Conservation (phyloP, 2,113 vertebrate genomes). For the Ascaphus truei region DNA sequence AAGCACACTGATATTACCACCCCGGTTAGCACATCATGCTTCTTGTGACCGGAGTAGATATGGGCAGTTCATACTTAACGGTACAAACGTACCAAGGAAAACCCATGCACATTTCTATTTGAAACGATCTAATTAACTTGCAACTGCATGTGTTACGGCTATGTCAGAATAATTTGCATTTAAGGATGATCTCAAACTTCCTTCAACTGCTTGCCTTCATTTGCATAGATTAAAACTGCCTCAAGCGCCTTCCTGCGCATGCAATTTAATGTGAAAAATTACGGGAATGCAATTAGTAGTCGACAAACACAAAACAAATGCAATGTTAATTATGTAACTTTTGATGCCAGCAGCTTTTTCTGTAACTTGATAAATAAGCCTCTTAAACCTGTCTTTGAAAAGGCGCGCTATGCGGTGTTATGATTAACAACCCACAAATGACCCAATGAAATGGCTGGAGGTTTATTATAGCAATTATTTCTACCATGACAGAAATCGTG, state of each 20-base stretch:
- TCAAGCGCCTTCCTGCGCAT: neutral
- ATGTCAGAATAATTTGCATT: neutral
- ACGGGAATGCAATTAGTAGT: constrained; percentile 10
- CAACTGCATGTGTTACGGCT: too few relatives aligned
- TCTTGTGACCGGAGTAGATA: too few relatives aligned
- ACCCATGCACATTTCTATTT: too few relatives aligned
- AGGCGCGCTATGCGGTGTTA: too few relatives aligned
- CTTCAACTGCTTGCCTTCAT: constrained; percentile 3
- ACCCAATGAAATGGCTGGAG: neutral
- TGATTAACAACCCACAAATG: neutral
- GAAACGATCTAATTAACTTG: constrained; percentile 20
- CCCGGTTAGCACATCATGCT: too few relatives aligned
- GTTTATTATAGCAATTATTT: neutral
- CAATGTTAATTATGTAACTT: neutral
- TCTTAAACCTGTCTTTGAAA: neutral
- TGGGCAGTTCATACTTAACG: neutral
- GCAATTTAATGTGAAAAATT: neutral
- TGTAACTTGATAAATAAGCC: neutral
- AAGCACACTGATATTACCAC: too few relatives aligned
- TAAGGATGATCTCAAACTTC: neutral
- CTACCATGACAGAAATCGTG: neutral
- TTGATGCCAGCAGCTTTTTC: neutral
- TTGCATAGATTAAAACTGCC: constrained; percentile 1
- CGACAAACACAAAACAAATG: neutral
- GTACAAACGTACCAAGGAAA: neutral